A percentile compares a stretch with the other conserved stretches of the same genome.
phyloP scores from a whole-genome alignment of 2,113 vertebrate species.

The Hydrolagus affinis region DNA sequence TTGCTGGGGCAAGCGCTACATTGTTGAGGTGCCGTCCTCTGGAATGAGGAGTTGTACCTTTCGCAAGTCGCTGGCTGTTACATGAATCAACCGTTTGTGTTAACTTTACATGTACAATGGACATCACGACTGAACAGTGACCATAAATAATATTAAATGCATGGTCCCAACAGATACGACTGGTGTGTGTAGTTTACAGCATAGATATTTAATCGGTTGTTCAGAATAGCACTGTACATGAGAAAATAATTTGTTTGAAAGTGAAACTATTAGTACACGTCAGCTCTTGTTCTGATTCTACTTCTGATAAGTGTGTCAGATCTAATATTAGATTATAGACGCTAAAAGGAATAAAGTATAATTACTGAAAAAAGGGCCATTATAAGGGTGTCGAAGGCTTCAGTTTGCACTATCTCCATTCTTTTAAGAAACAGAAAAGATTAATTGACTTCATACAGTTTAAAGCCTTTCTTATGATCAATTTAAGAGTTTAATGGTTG shows the following conservation, averaged over 20 bases:
- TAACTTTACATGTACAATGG: background rate
- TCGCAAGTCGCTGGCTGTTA: background rate
- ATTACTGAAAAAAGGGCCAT: conserved; percentile 26
- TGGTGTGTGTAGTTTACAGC: background rate
- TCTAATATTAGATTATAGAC: conserved; percentile 17
- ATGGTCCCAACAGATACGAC: background rate
- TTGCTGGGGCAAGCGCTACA: no score
- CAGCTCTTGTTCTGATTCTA: background rate
- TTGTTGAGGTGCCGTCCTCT: no score
- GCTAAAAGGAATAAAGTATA: conserved; percentile 14
- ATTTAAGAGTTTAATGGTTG: conserved; percentile 47
- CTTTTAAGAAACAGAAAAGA: conserved; percentile 38
- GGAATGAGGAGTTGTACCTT: no score
- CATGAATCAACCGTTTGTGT: background rate
- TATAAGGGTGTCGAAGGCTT: background rate
- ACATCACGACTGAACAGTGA: background rate
- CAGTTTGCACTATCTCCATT: conserved; percentile 21
- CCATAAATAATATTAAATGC: background rate
- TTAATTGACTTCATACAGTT: conserved; percentile 48
- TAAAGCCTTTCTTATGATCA: conserved; percentile 50
- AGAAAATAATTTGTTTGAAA: background rate
- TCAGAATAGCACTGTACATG: background rate
- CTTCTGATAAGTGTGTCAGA: conserved; percentile 2
- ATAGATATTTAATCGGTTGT: background rate
- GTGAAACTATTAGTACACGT: background rate